Conservation (phyloP, 35 echinoderm and acorn worm species). For the Lytechinus variegatus region DNA sequence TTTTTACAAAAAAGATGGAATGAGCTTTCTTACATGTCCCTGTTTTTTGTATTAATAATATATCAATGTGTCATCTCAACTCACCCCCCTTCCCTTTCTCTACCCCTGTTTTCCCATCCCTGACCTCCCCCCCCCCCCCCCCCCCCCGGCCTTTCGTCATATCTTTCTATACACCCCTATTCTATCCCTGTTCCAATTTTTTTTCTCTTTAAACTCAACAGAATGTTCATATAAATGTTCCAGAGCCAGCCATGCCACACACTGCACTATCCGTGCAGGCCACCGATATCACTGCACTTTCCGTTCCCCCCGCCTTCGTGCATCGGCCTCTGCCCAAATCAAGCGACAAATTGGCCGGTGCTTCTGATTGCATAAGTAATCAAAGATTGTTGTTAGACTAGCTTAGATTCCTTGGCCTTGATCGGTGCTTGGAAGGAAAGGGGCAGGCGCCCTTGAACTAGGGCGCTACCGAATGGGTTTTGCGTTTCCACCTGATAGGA, state of each 20-base stretch:
- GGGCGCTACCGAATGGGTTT: background rate
- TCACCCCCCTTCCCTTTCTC: background rate
- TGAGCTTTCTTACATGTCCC: too few species aligned
- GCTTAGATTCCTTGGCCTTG: background rate
- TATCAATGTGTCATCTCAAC: background rate
- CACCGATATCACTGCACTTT: background rate
- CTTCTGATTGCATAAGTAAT: background rate
- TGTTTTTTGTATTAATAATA: background rate
- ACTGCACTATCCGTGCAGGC: background rate
- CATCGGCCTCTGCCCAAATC: constrained; percentile 3
- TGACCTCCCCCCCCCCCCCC: too few species aligned
- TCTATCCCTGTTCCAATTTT: too few species aligned
- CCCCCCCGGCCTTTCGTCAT: too few species aligned
- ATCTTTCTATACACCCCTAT: too few species aligned
- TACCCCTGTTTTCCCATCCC: background rate
- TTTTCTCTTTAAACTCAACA: background rate
- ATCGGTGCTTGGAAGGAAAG: background rate
- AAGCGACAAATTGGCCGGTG: background rate
- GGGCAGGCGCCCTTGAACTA: background rate
- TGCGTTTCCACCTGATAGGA: background rate
- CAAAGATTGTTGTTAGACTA: background rate
- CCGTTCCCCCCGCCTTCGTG: background rate
- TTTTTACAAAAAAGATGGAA: too few species aligned
- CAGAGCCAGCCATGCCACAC: background rate
- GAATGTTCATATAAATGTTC: background rate